Evolutionary conservation across 1,140 invertebrate species (phyloP), one percentile per base, ranked within the genome.

Genomic region (Rhysida immarginata): DNA sequence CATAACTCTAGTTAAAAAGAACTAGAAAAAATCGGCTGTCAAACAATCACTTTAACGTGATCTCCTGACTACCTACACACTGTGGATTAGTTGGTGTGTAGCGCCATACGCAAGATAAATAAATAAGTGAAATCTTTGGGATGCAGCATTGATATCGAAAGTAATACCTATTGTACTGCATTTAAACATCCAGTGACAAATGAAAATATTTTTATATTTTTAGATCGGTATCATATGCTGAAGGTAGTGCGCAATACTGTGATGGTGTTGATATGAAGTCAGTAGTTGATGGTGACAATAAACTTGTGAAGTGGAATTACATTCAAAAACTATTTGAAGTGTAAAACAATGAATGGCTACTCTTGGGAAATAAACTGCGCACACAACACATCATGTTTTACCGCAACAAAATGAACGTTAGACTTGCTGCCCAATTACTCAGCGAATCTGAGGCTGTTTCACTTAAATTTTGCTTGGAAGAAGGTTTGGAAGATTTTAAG

Each of bases 321-420:
- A 58, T 66, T 23, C 50, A 59, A 58, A 24, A 53, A 23, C 61
- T 69, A 20, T 26, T 61, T 41, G 23, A 64, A 25, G 35, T 66
- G 1, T 63, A 69, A 62, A 49, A 58, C 43, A 46, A 53, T 11
- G 62, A 67, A 54, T 50, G 50, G 11, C 26, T 63, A 26, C 63
- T 65, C 61, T 54, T 59, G 14, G 65, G 54, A 2, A 69, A 64
- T 50, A 65, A 65, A 62, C 46, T 68, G 44, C 60, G 52, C 54
- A 49, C 23, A 45, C 54, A 56, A 18, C 66, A 70, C 54, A 54
- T 70, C 2, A 44, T 67, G 46, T 68, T 53, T 44, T 2, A 49
- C 11, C 63, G 61, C 44, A 58, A 68, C 52, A 64, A 60, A 56
- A 68, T 67, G 65, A 67, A 69, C 41, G 65, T 66, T 13, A 54